Percentiles rank a stretch among this genome's conserved stretches.
Evolutionary conservation across 1,140 invertebrate species (phyloP).

Genomic region (Callitettix versicolor): DNA sequence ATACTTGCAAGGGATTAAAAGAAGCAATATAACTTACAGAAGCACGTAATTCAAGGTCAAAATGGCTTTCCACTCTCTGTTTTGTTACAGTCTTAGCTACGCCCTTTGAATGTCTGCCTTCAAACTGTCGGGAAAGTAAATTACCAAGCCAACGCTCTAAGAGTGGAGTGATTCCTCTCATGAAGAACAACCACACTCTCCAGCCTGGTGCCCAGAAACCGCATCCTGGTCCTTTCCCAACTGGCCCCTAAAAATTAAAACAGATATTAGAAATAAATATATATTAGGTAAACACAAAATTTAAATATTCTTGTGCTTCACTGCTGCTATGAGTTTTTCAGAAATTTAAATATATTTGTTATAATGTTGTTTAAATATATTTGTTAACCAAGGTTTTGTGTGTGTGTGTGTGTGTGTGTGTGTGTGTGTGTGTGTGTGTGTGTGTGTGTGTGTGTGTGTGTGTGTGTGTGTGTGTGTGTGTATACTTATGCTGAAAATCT

Average conservation of each 20-base stretch:
- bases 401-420: too few species aligned
- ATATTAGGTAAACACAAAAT: not conserved
- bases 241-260: slow-evolving; percentile 79
- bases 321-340: too few species aligned
- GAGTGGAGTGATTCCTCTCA: slow-evolving; percentile 96
- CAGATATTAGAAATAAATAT: slow-evolving; percentile 19
- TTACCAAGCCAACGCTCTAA: slow-evolving; percentile 98
- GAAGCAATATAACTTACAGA: slow-evolving; percentile 50
- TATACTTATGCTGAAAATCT: too few species aligned
- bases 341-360: too few species aligned
- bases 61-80: slow-evolving; percentile 97
- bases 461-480: too few species aligned
- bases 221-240: slow-evolving; percentile 97
- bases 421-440: too few species aligned
- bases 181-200: slow-evolving; percentile 99
- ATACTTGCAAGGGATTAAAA: too few species aligned
- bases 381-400: too few species aligned
- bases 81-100: slow-evolving; percentile 99
- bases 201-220: slow-evolving; percentile 99
- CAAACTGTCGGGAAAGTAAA: slow-evolving; percentile 93
- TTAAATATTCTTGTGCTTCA: not conserved
- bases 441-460: too few species aligned
- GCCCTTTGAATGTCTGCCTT: slow-evolving; percentile 96
- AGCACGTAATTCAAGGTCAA: slow-evolving; percentile 93
- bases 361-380: too few species aligned